A percentile compares a stretch with the other conserved stretches of the same genome.
These are phyloP conservation scores for Antigone vipio DNA, from an alignment of 2,113 vertebrate species.

Conservation along the genomic window DNA sequence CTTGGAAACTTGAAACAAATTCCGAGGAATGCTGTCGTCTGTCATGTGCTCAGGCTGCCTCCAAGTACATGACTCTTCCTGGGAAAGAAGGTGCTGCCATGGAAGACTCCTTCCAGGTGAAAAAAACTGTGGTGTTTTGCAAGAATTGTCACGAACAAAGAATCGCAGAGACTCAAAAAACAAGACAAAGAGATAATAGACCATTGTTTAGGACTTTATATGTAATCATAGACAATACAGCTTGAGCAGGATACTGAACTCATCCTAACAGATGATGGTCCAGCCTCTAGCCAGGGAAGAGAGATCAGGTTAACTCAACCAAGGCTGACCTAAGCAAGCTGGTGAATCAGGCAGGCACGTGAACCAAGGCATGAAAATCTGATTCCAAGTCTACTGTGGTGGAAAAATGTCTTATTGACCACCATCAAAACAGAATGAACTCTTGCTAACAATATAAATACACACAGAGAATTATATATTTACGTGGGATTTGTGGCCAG, in stretches of 20 bases:
- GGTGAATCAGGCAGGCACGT: neutral
- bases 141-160: slow-evolving; percentile 1
- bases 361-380: neutral
- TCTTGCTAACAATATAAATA: neutral
- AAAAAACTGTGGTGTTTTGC: neutral
- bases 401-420: neutral
- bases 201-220: neutral
- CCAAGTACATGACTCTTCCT: neutral
- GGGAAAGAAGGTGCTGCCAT: neutral
- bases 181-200: neutral
- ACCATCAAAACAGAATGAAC: neutral
- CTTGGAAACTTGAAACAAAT: slow-evolving; percentile 11
- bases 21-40: neutral
- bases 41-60: neutral
- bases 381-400: neutral
- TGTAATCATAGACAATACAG: neutral
- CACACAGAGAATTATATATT: neutral
- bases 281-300: neutral
- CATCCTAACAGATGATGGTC: neutral
- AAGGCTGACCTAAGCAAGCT: neutral
- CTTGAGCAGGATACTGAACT: neutral
- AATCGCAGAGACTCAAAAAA: neutral
- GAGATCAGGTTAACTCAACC: neutral
- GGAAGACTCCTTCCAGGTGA: neutral
- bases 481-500: neutral